Percentiles rank a stretch among this genome's conserved stretches.
Conservation (phyloP, 2,888 invertebrate species). For the Choreutis nemorana region DNA sequence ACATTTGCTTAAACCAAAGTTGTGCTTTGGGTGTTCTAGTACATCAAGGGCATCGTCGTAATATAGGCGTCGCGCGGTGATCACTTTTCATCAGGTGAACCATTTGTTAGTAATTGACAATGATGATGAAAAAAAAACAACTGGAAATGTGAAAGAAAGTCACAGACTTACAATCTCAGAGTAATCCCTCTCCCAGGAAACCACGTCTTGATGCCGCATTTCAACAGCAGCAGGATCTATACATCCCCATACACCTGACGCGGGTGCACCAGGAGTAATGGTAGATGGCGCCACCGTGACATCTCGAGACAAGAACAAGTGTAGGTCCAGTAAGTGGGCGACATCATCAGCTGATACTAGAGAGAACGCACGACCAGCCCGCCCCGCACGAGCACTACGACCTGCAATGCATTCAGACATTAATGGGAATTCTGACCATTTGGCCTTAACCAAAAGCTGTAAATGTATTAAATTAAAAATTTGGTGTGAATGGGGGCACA, state of each 20-base stretch:
- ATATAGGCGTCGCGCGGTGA: too few species aligned
- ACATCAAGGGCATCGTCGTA: too few species aligned
- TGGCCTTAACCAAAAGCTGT: too few species aligned
- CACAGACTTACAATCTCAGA: constrained; percentile 80
- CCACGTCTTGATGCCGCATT: constrained; percentile 80
- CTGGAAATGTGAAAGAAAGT: too few species aligned
- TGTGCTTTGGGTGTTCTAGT: too few species aligned
- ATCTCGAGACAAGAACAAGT: constrained; percentile 88
- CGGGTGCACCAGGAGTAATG: constrained; percentile 35
- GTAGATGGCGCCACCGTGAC: constrained; percentile 26
- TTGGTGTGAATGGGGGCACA: too few species aligned
- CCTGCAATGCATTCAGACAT: constrained; percentile 51
- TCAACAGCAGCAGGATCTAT: constrained; percentile 86
- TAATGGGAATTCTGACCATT: too few species aligned
- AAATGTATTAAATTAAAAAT: too few species aligned
- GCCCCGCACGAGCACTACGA: constrained; percentile 94
- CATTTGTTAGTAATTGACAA: too few species aligned
- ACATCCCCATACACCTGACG: constrained; percentile 76
- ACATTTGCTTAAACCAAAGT: too few species aligned
- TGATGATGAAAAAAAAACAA: too few species aligned
- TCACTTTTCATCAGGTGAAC: too few species aligned
- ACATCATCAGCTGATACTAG: constrained; percentile 90
- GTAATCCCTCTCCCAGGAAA: constrained; percentile 75
- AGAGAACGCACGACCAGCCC: constrained; percentile 91
- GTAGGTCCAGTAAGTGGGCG: constrained; percentile 92